Conservation (phyloP, 2,888 invertebrate genomes). For the Lepidochrysops patricia region DNA sequence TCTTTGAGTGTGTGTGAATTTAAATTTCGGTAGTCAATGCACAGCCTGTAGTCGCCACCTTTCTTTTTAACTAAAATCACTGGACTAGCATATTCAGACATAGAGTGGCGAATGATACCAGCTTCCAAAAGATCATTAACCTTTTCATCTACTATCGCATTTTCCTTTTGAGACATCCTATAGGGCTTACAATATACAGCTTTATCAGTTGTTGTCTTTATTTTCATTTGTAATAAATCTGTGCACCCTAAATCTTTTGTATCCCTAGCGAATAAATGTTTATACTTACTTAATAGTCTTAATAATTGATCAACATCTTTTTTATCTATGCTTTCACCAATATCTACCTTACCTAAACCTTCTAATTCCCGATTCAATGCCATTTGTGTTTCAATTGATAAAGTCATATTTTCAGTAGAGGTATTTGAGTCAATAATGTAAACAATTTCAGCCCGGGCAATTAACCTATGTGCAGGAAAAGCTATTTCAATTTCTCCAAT, state of each 20-base stretch:
- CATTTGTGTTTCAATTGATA: background rate
- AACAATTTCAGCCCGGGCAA: too few species aligned
- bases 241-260: background rate
- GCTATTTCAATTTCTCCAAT: too few species aligned
- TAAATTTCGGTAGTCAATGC: background rate
- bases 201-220: background rate
- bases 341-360: too few species aligned
- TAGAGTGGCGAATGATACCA: background rate
- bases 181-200: too few species aligned
- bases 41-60: background rate
- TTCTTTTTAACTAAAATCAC: background rate
- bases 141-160: too few species aligned
- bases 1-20: background rate
- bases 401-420: background rate
- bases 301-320: too few species aligned
- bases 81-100: conserved; percentile 1
- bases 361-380: background rate
- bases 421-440: too few species aligned
- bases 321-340: too few species aligned
- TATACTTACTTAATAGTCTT: background rate
- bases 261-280: background rate
- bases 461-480: too few species aligned
- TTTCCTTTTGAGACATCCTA: too few species aligned
- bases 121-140: background rate
- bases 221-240: background rate